phyloP scores from a whole-genome alignment of 2,797 vertebrate genomes.

The Hypotaenidia okinawae region DNA sequence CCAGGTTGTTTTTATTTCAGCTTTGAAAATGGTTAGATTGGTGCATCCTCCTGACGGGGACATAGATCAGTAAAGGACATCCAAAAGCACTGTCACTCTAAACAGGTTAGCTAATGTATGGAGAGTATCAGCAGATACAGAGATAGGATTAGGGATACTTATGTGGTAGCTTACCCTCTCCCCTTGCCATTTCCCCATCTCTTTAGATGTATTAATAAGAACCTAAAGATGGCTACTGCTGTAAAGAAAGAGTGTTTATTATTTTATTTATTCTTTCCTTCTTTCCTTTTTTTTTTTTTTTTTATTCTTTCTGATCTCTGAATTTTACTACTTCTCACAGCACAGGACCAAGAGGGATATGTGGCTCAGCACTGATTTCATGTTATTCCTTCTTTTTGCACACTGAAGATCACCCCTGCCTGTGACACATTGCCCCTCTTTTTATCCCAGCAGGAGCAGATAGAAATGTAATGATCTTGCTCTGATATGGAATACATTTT shows the following conservation, averaged over 20 bases:
- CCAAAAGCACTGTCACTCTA: neutral
- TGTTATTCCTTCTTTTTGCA: neutral
- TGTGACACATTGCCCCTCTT: conserved; percentile 25
- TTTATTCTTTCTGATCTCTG: neutral
- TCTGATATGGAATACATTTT: conserved; percentile 21
- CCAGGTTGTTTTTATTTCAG: neutral
- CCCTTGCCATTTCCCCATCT: neutral
- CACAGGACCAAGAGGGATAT: neutral
- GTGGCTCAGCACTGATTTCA: neutral
- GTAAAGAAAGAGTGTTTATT: neutral
- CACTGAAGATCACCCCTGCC: neutral
- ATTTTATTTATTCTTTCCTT: neutral
- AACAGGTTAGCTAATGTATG: neutral
- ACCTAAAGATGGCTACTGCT: neutral
- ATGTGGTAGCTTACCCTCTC: neutral
- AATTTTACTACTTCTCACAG: neutral
- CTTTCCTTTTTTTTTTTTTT: neutral
- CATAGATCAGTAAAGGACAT: neutral
- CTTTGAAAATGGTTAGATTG: neutral
- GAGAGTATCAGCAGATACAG: neutral
- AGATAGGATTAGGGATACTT: neutral
- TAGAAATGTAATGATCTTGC: conserved; percentile 18
- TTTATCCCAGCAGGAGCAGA: neutral
- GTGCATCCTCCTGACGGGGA: neutral
- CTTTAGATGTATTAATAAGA: neutral